Evolutionary conservation across 2,797 vertebrate genomes (phyloP).

Genomic region (Centropyge bicolor): DNA sequence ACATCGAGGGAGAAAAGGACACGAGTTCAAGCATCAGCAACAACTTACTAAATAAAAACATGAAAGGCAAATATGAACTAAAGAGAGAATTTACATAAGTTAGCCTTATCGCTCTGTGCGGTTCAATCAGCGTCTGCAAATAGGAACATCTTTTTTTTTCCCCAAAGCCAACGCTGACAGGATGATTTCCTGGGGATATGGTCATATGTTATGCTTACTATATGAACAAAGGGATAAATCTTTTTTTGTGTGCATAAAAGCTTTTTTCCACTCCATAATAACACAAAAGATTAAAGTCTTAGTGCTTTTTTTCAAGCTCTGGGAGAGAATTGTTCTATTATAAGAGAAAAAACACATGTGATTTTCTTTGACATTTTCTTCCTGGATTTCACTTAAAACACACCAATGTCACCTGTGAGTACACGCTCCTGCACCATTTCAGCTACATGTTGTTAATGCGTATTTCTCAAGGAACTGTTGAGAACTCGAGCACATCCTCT

Average conservation of each 20-base stretch:
- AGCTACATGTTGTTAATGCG: constrained; percentile 9
- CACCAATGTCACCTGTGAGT: not conserved
- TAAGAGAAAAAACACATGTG: constrained; percentile 31
- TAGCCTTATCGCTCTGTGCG: constrained; percentile 39
- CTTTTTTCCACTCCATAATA: constrained; percentile 51
- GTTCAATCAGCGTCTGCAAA: constrained; percentile 62
- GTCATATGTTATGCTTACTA: constrained; percentile 58
- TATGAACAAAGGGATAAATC: constrained; percentile 58
- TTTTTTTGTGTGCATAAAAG: constrained; percentile 43
- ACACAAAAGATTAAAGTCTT: constrained; percentile 63
- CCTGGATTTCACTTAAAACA: constrained; percentile 11
- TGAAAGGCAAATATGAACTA: constrained; percentile 44
- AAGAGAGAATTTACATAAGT: constrained; percentile 48
- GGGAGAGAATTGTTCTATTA: constrained; percentile 27
- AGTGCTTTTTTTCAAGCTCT: constrained; percentile 28
- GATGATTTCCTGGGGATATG: constrained; percentile 59
- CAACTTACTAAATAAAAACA: constrained; percentile 46
- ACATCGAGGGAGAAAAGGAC: constrained; percentile 26
- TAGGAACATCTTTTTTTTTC: constrained; percentile 45
- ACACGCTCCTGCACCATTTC: not conserved
- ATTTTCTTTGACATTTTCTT: constrained; percentile 43
- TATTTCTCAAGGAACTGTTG: constrained; percentile 16
- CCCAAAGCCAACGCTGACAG: constrained; percentile 47
- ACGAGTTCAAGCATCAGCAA: constrained; percentile 39
- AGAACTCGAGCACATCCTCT: constrained; percentile 1